Conservation (phyloP, 2,797 vertebrate species). For the Pseudochromis fuscus region DNA sequence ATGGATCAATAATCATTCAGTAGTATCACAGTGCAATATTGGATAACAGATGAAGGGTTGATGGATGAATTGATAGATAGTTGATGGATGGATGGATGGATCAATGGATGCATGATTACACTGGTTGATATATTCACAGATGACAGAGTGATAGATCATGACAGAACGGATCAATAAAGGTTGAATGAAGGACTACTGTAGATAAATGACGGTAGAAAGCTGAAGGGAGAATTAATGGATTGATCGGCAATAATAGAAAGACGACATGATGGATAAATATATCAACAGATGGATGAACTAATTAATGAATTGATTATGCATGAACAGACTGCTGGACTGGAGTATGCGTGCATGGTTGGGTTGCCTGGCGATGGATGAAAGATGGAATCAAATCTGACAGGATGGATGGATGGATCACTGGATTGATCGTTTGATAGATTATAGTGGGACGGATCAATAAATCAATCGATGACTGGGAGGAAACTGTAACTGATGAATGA, state of each 20-base stretch:
- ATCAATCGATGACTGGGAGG: too few species aligned
- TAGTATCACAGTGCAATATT: too few species aligned
- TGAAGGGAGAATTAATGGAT: too few species aligned
- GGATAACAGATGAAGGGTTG: not conserved
- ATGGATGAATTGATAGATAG: not conserved
- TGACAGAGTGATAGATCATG: not conserved
- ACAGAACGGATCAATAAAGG: not conserved
- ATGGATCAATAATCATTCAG: not conserved
- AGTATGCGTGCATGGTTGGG: too few species aligned
- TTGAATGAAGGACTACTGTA: not conserved
- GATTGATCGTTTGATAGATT: not conserved
- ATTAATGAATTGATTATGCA: too few species aligned
- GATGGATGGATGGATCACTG: not conserved
- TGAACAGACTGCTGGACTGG: not conserved
- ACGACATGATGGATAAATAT: too few species aligned
- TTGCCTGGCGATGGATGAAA: too few species aligned
- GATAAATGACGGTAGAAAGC: not conserved
- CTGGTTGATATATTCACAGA: not conserved
- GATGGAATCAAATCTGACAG: too few species aligned
- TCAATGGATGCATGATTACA: not conserved
- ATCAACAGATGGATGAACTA: too few species aligned
- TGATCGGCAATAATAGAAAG: too few species aligned
- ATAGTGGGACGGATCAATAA: not conserved
- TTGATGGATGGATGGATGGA: not conserved
- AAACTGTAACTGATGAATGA: too few species aligned